Percentiles rank a stretch among this genome's conserved stretches.
Evolutionary conservation across 2,113 vertebrate genomes (phyloP).

Genomic region (Argyrosomus japonicus): DNA sequence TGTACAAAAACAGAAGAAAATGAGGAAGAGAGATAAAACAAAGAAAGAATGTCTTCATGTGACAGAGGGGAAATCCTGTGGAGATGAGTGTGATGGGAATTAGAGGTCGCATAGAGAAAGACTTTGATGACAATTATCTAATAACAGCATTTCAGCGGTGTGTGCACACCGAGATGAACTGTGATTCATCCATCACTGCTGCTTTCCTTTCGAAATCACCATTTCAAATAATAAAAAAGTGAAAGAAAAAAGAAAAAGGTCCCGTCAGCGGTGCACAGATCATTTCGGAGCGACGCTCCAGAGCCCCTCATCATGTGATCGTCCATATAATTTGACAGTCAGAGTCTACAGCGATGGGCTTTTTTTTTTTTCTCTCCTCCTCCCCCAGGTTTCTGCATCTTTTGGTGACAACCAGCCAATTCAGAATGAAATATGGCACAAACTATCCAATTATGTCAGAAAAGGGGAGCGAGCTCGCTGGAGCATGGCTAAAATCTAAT

Average conservation of each 20-base stretch:
- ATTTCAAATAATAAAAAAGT: constrained; percentile 9
- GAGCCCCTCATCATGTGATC: constrained; percentile 15
- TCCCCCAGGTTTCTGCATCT: constrained; percentile 24
- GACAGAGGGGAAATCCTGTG: neutral
- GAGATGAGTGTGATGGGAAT: constrained; percentile 15
- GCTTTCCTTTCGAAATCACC: constrained; percentile 16
- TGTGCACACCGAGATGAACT: neutral
- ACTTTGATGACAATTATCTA: constrained; percentile 48
- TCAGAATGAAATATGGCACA: constrained; percentile 57
- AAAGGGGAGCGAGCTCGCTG: constrained; percentile 19
- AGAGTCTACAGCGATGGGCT: neutral
- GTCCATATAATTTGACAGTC: constrained; percentile 30
- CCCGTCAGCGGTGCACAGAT: neutral
- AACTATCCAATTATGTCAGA: constrained; percentile 65
- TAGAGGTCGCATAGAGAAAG: neutral
- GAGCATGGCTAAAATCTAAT: constrained; percentile 60
- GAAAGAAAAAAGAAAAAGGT: neutral
- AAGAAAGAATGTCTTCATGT: neutral
- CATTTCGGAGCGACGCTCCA: constrained; percentile 1
- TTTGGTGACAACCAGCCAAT: constrained; percentile 45
- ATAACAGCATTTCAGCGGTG: constrained; percentile 34
- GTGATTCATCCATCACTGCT: constrained; percentile 37
- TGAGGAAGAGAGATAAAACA: neutral
- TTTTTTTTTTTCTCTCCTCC: neutral
- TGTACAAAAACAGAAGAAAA: neutral